These are phyloP conservation scores for Drosophila punjabiensis DNA, from an alignment of 1,140 invertebrate species.

Conservation along the genomic window DNA sequence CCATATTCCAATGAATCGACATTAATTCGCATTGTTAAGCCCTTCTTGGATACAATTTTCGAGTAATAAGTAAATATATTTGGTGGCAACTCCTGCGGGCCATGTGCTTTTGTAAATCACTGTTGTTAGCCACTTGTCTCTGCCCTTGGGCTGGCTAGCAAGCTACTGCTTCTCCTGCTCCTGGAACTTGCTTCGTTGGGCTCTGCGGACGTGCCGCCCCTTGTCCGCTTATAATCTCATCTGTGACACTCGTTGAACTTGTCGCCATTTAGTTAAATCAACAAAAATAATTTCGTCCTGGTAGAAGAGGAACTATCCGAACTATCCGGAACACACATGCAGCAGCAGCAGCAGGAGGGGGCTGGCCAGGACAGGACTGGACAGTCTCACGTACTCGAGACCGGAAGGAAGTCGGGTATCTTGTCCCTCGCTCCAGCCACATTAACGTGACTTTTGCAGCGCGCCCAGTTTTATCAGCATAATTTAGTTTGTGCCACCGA, in stretches of 20 bases:
- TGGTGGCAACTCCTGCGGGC: background rate
- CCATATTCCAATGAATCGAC: background rate
- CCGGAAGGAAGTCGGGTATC: conserved; percentile 62
- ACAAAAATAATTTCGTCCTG: conserved; percentile 70
- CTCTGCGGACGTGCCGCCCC: conserved; percentile 60
- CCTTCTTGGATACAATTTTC: background rate
- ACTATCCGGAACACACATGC: conserved; percentile 22
- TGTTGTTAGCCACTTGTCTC: conserved; percentile 28
- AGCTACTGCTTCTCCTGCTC: conserved; percentile 42
- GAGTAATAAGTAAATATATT: background rate
- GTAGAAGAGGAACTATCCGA: conserved; percentile 21
- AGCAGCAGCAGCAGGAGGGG: conserved; percentile 3
- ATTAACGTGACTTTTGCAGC: conserved; percentile 76
- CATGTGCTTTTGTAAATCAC: conserved; percentile 10
- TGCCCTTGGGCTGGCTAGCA: conserved; percentile 36
- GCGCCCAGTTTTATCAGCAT: conserved; percentile 76
- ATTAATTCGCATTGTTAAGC: too few relatives aligned
- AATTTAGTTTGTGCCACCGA: conserved; percentile 71
- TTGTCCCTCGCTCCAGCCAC: conserved; percentile 30
- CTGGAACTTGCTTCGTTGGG: conserved; percentile 3
- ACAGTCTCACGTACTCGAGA: conserved; percentile 21
- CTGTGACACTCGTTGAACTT: conserved; percentile 83
- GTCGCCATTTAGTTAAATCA: conserved; percentile 84
- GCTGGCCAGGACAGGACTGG: background rate
- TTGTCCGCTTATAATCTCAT: conserved; percentile 74